Base-by-base conservation (phyloP, 2,113 vertebrate species). In the Xerus inauris region DNA sequence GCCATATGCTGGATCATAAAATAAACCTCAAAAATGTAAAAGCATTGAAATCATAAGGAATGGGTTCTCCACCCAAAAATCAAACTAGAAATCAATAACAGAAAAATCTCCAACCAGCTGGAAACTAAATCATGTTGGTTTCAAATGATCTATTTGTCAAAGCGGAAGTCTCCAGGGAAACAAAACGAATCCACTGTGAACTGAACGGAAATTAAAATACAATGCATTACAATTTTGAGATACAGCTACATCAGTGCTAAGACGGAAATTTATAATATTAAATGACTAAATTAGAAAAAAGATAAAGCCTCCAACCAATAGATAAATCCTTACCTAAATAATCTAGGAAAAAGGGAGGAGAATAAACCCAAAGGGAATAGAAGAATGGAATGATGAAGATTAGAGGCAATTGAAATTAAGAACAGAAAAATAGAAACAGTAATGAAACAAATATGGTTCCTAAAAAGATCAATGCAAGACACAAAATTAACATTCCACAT, bases 51-150 rank as follows among this genome's bases (percentile, higher is more conserved):
- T 54, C 8, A 72, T 92, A 87, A 76, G 6, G 40, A 77, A 32
- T 54, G 3, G 59, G 3, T 38, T 80, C 47, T 75, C 13, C 22
- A 11, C 11, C 35, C 10, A 67, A 22, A 94, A 94, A 73, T 89
- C 38, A 94, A 77, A 84, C n/a, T 75, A 84, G 67, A 94, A 95
- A 54, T 65, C 22, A 59, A 51, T 24, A 83, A 71, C 11, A 80
- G 64, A 45, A 86, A 81, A 76, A 49, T 86, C n/a, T 82, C 38
- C 17, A 35, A 77, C 67, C 13, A 67, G 3, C 62, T 79, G 17
- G 20, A 86, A 57, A 82, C n/a, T 40, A 80, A 85, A 35, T 47
- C 54, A 71, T 6, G 9, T 0, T 62, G 59, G 38, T 20, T 54
- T 51, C 17, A 82, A 67, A 10, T 76, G 80, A 87, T n/a, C 51